Percentiles rank a stretch among this genome's conserved stretches.
These are phyloP conservation scores for Ligdia adustata DNA, from an alignment of 2,888 invertebrate species.

Conservation along the genomic window DNA sequence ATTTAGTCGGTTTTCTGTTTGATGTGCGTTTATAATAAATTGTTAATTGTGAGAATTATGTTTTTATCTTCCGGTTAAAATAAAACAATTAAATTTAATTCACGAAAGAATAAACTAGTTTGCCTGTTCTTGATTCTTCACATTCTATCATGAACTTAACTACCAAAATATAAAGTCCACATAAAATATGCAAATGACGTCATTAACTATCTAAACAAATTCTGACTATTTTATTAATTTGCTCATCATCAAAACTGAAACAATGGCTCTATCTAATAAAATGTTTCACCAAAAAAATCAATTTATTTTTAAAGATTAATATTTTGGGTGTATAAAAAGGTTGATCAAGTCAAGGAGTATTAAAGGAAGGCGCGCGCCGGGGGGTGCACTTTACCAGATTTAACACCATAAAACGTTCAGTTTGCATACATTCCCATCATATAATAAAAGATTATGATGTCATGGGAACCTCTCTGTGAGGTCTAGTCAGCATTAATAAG, in stretches of 20 bases:
- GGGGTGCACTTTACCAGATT: slow-evolving; percentile 42
- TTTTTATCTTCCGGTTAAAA: slow-evolving; percentile 50
- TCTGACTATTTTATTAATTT: slow-evolving; percentile 35
- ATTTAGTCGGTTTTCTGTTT: slow-evolving; percentile 34
- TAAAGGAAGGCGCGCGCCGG: slow-evolving; percentile 25
- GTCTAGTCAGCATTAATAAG: too few species aligned
- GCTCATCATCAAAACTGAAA: slow-evolving; percentile 41
- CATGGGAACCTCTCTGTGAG: slow-evolving; percentile 63
- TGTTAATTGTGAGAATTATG: neutral
- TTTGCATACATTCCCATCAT: slow-evolving; percentile 65
- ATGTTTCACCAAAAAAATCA: slow-evolving; percentile 31
- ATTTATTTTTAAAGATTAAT: too few species aligned
- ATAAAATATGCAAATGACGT: slow-evolving; percentile 13
- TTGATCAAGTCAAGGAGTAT: slow-evolving; percentile 8
- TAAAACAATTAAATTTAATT: too few species aligned
- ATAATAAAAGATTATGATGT: slow-evolving; percentile 49
- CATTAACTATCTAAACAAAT: slow-evolving; percentile 16
- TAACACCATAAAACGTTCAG: slow-evolving; percentile 49
- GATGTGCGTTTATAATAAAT: slow-evolving; percentile 5
- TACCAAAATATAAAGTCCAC: too few species aligned
- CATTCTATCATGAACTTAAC: too few species aligned
- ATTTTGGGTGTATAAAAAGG: too few species aligned
- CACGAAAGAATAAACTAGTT: too few species aligned
- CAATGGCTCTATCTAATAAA: slow-evolving; percentile 45
- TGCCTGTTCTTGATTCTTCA: too few species aligned